Percentiles rank a stretch among this genome's conserved stretches.
Evolutionary conservation across 2,797 vertebrate species (phyloP).

Genomic region (Tadarida brasiliensis): DNA sequence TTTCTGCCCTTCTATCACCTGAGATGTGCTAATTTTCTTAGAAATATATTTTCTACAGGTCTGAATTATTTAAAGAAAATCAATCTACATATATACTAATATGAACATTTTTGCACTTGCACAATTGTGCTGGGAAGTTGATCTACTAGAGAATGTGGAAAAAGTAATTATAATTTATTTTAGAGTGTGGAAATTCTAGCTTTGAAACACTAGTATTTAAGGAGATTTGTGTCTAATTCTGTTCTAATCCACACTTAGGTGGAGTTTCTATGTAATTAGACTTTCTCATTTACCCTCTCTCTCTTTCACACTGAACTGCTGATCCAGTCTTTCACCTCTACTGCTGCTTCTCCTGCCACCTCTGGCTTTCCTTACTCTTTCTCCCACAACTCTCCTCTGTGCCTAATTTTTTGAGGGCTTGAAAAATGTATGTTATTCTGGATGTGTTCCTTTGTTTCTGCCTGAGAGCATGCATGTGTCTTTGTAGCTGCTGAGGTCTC

Average conservation of each 20-base stretch:
- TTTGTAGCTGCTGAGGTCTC: conserved; percentile 7
- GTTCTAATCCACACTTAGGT: conserved; percentile 61
- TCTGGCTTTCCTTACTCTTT: conserved; percentile 40
- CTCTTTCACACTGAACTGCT: conserved; percentile 66
- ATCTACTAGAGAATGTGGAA: neutral
- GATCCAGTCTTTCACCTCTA: conserved; percentile 47
- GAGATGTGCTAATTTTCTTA: conserved; percentile 40
- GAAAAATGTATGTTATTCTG: conserved; percentile 65
- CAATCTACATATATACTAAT: neutral
- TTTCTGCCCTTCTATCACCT: conserved; percentile 36
- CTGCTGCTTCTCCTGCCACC: neutral
- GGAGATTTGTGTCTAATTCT: conserved; percentile 56
- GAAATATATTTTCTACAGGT: conserved; percentile 19
- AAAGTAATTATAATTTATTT: conserved; percentile 48
- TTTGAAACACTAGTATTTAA: conserved; percentile 58
- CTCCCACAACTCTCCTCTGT: neutral
- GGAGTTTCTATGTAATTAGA: conserved; percentile 66
- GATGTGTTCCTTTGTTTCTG: conserved; percentile 63
- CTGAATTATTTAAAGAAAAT: conserved; percentile 39
- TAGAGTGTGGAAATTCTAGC: conserved; percentile 16
- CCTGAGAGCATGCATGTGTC: neutral
- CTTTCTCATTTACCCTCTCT: conserved; percentile 63
- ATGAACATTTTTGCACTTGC: neutral
- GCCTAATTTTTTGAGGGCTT: conserved; percentile 43
- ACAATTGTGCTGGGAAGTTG: conserved; percentile 35